A percentile compares a stretch with the other conserved stretches of the same genome.
Conservation (phyloP, 92 coral and sea anemone genomes). For the Palythoa grandiflora region DNA sequence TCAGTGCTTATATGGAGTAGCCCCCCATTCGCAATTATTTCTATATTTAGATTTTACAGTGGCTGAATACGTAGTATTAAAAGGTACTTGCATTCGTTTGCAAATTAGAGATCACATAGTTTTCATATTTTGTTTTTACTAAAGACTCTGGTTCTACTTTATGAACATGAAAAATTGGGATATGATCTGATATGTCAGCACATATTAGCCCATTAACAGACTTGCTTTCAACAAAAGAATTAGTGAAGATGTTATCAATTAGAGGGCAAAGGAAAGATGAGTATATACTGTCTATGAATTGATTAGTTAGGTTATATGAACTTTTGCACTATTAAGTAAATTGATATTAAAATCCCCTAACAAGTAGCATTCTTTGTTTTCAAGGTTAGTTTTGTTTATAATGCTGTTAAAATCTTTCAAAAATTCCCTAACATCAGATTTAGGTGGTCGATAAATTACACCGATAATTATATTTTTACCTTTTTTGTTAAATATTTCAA, state of each 20-base stretch:
- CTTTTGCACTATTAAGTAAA: too few relatives aligned
- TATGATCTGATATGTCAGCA: not conserved
- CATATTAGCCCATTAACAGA: conserved; percentile 26
- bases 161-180: conserved; percentile 22
- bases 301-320: not conserved
- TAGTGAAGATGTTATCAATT: conserved; percentile 14
- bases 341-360: too few relatives aligned
- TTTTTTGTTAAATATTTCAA: conserved; percentile 23
- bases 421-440: conserved; percentile 24
- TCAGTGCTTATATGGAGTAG: too few relatives aligned
- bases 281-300: conserved; percentile 16
- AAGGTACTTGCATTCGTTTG: too few relatives aligned
- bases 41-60: too few relatives aligned
- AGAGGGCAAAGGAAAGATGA: not conserved
- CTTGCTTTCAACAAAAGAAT: not conserved
- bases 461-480: conserved; percentile 30
- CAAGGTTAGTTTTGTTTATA: not conserved
- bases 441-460: conserved; percentile 35
- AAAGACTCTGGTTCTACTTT: conserved; percentile 3
- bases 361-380: too few relatives aligned
- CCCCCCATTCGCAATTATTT: too few relatives aligned
- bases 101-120: not conserved
- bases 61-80: too few relatives aligned
- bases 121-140: not conserved
- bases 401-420: conserved; percentile 30